Evolutionary conservation across 2,113 vertebrate species (phyloP).

Genomic region (Rana temporaria): DNA sequence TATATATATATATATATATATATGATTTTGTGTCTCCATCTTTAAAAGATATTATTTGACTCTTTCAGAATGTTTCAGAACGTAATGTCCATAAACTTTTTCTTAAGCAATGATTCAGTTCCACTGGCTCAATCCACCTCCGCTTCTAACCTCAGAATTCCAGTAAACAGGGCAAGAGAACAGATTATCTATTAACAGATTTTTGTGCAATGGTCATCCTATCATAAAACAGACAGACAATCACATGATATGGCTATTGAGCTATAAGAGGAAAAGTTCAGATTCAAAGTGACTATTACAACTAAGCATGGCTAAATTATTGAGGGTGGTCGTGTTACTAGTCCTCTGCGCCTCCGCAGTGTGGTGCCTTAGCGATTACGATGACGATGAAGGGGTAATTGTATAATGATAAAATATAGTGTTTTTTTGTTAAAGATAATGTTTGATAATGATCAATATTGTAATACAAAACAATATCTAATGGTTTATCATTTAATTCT

Average conservation of each 20-base stretch:
- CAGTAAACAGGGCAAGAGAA: slow-evolving; percentile 13
- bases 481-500: no score
- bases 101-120: neutral
- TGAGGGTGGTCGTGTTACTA: slow-evolving; percentile 72
- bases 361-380: slow-evolving; percentile 5
- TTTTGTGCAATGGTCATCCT: slow-evolving; percentile 9
- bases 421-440: neutral
- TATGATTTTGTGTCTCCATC: no score
- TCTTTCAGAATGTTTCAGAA: no score
- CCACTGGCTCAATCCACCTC: neutral
- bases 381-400: slow-evolving; percentile 57
- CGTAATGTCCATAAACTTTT: no score
- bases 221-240: neutral
- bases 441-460: neutral
- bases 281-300: neutral
- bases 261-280: slow-evolving; percentile 5
- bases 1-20: no score
- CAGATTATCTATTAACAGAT: slow-evolving; percentile 37
- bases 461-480: no score
- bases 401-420: neutral
- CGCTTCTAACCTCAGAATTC: neutral
- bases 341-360: slow-evolving; percentile 66
- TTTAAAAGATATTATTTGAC: no score
- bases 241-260: neutral
- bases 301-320: slow-evolving; percentile 58